These are phyloP conservation scores for Desoria tigrina DNA, from an alignment of 2,888 invertebrate genomes.

Conservation along the genomic window DNA sequence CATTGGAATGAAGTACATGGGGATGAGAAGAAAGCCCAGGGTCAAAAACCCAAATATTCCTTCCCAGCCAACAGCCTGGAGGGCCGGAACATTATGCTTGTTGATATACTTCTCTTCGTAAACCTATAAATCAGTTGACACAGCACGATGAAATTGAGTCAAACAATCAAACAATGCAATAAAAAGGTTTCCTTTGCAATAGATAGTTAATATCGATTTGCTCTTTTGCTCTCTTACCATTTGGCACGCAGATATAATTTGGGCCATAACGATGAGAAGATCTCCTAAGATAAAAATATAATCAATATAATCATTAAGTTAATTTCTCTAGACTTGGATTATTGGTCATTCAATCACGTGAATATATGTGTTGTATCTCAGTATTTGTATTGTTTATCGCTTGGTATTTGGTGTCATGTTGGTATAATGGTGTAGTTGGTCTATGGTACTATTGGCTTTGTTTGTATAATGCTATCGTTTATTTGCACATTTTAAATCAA, in stretches of 20 bases:
- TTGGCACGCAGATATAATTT: slow-evolving; percentile 81
- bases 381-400: too few species aligned
- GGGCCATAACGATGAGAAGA: slow-evolving; percentile 64
- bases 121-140: too few species aligned
- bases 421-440: too few species aligned
- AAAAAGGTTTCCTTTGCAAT: background rate
- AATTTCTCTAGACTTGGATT: background rate
- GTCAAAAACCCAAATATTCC: slow-evolving; percentile 73
- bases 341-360: too few species aligned
- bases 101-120: slow-evolving; percentile 88
- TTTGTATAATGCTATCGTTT: too few species aligned
- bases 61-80: slow-evolving; percentile 91
- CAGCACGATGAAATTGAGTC: too few species aligned
- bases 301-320: slow-evolving; percentile 3
- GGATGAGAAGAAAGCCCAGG: slow-evolving; percentile 67
- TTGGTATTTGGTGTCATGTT: too few species aligned
- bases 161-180: background rate
- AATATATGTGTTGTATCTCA: too few species aligned
- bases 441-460: too few species aligned
- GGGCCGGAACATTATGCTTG: slow-evolving; percentile 79
- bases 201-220: too few species aligned
- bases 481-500: too few species aligned
- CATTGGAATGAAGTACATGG: slow-evolving; percentile 78
- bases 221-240: too few species aligned
- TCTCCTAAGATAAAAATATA: slow-evolving; percentile 58